Percentiles rank a stretch among this genome's conserved stretches.
phyloP scores from a whole-genome alignment of 2,797 vertebrate species.

The Sus cebifrons region DNA sequence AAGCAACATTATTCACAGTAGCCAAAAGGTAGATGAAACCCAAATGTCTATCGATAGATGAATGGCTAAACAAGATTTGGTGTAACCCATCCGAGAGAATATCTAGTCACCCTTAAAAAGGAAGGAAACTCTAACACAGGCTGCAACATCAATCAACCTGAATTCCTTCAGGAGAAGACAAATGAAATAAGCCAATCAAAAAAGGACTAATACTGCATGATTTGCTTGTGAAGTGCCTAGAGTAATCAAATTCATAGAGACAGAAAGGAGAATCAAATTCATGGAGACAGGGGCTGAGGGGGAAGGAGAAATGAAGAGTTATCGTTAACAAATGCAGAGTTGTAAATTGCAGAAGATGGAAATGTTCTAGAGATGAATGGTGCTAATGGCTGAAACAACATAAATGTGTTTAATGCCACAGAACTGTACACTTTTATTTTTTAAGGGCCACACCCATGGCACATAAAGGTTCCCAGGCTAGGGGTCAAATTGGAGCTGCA shows the following conservation, averaged over 20 bases:
- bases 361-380: background rate
- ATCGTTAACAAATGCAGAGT: background rate
- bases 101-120: background rate
- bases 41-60: background rate
- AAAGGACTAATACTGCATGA: background rate
- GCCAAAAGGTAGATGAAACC: background rate
- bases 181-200: background rate
- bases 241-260: background rate
- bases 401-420: background rate
- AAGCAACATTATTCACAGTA: background rate
- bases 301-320: too few species aligned
- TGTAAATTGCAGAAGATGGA: background rate
- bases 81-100: fast-evolving
- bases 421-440: background rate
- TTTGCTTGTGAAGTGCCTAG: background rate
- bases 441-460: too few species aligned
- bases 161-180: background rate
- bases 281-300: background rate
- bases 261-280: background rate
- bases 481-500: too few species aligned
- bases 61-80: background rate
- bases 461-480: too few species aligned
- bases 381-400: background rate
- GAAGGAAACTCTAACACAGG: background rate
- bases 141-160: too few species aligned